Evolutionary conservation across 64 coral and sea anemone species (phyloP), one percentile per base, ranked within the genome.

Genomic region (Acropora yongei): DNA sequence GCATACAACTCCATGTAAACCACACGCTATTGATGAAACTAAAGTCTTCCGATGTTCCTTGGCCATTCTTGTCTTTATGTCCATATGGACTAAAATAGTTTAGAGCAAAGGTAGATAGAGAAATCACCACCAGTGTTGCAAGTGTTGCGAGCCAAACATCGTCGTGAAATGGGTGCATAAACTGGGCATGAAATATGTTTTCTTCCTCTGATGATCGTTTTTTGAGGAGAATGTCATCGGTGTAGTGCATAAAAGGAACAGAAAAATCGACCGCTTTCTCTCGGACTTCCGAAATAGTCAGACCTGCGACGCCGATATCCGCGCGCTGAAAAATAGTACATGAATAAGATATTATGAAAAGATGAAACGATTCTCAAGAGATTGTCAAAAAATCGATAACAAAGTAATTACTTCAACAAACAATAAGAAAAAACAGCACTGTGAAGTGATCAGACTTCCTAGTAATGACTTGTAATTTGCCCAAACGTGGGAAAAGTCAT

Each of bases 11-110:
- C 39, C 79, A 39, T 14, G 93, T 66, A 74, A 94, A 94, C 93
- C 93, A 94, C 19, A 85, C 49, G 77, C 93, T 89, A 47, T 90
- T 94, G 57, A 78, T 71, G 72, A 88, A 84, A 43, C 47, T 89
- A 47, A 95, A 87, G 8, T 95, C 88, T 18, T 80, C 41, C 1
- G 88, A 87, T 2, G 88, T 90, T 7, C 81, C 81, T 4, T 1
- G 69, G 3, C 82, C 88, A 57, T 90, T 16, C 1, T 87, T 88
- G 4, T 69, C 75, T 47, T 87, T 90, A 40, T 79, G 58, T 5
- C 93, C 88, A 86, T 90, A 90, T 61, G 93, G 93, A 57, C 93
- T 94, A 30, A 89, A 94, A 40, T 86, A 94, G 72, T 94, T 94
- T 11, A 94, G 17, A 7, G 72, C 57, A 89, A 94, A 94, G 4